Evolutionary conservation across 1,140 invertebrate species (phyloP).

Genomic region (Melipona quadrifasciata): DNA sequence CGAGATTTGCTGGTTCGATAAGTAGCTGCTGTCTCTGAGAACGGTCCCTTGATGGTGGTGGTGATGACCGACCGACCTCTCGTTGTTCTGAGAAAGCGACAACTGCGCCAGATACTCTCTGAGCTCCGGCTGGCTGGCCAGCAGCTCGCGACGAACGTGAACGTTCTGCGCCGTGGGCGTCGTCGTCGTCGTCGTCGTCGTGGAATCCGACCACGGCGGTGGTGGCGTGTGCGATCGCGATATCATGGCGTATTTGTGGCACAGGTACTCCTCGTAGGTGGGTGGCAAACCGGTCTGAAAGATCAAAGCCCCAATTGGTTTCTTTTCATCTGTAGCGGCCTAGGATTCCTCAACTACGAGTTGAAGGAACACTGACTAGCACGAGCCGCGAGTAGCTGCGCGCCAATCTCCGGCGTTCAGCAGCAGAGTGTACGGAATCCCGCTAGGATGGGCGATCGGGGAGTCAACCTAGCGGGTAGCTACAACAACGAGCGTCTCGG

Average conservation of each 20-base stretch:
- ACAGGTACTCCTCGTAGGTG: conserved; percentile 79
- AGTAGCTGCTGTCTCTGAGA: conserved; percentile 50
- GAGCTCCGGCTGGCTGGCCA: conserved; percentile 73
- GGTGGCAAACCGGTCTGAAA: conserved; percentile 77
- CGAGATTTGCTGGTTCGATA: conserved; percentile 59
- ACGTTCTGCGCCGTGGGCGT: conserved; percentile 46
- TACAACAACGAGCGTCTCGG: too few species aligned
- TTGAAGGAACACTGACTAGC: too few species aligned
- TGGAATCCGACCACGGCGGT: conserved; percentile 78
- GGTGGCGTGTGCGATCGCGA: conserved; percentile 79
- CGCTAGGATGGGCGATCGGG: too few species aligned
- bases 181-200: conserved; percentile 37
- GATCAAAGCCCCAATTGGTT: too few species aligned
- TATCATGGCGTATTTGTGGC: conserved; percentile 75
- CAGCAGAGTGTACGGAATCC: too few species aligned
- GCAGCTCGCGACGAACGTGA: conserved; percentile 69
- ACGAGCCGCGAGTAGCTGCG: too few species aligned
- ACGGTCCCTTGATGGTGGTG: conserved; percentile 57
- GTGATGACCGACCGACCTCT: conserved; percentile 64
- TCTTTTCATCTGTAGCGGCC: too few species aligned
- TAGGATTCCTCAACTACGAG: too few species aligned
- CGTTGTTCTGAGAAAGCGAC: conserved; percentile 62
- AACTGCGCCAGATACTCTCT: conserved; percentile 74
- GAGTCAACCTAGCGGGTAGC: too few species aligned
- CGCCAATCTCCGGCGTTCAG: too few species aligned